These are phyloP conservation scores for Saturnia pavonia DNA, from an alignment of 2,888 invertebrate species.

Conservation along the genomic window DNA sequence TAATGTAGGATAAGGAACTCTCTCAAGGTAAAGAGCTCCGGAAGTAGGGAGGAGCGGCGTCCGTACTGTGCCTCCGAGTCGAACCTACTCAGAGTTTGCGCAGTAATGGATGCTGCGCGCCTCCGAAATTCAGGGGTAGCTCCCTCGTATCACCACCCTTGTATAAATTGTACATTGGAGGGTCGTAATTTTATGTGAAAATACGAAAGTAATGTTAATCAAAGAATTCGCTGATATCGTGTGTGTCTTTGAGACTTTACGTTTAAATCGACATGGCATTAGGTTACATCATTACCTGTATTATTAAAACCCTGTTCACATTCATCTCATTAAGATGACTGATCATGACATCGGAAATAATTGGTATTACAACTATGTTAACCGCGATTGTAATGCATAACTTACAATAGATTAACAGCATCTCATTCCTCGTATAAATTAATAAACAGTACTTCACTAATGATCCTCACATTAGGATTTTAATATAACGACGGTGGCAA, in stretches of 20 bases:
- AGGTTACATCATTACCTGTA: background rate
- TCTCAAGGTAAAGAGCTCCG: conserved; percentile 59
- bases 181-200: conserved; percentile 38
- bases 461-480: too few relatives aligned
- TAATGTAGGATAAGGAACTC: conserved; percentile 43
- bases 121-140: conserved; percentile 65
- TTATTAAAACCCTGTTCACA: background rate
- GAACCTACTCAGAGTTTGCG: conserved; percentile 70
- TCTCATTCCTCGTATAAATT: background rate
- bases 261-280: background rate
- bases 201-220: background rate
- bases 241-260: background rate
- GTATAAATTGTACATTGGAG: conserved; percentile 61
- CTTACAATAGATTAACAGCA: background rate
- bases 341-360: background rate
- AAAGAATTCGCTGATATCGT: background rate
- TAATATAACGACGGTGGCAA: too few relatives aligned
- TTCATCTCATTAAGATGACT: background rate
- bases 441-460: too few relatives aligned
- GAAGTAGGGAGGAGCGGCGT: conserved; percentile 66
- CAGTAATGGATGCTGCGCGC: conserved; percentile 77
- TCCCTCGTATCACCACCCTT: conserved; percentile 62
- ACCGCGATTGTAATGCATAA: background rate
- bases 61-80: conserved; percentile 58
- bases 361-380: background rate